These are phyloP conservation scores for Ormyrus rosae DNA, from an alignment of 2,888 invertebrate genomes.

Conservation along the genomic window DNA sequence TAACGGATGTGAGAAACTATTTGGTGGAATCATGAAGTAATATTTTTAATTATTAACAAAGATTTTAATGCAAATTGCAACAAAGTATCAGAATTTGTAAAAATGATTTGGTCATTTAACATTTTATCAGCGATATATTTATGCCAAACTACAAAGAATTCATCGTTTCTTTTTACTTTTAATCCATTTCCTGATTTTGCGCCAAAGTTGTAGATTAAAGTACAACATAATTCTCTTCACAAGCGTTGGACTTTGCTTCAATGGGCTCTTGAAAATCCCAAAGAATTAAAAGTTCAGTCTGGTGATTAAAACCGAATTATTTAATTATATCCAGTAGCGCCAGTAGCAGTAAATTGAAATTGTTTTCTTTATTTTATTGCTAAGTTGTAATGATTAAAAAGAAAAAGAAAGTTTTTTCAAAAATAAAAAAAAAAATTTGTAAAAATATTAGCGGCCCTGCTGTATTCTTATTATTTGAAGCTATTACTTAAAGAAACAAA, in stretches of 20 bases:
- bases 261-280: background rate
- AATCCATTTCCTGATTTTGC: background rate
- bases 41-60: background rate
- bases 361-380: no score
- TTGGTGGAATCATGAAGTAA: conserved; percentile 13
- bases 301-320: background rate
- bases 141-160: background rate
- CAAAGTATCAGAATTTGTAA: background rate
- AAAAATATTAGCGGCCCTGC: no score
- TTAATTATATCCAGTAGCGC: background rate
- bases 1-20: background rate
- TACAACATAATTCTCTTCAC: no score
- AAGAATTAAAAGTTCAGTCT: background rate
- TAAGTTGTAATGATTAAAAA: no score
- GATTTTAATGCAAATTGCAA: background rate
- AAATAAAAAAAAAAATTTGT: no score
- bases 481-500: no score
- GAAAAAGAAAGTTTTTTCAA: no score
- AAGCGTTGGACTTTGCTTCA: background rate
- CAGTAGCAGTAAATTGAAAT: no score
- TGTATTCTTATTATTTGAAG: no score
- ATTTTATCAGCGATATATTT: conserved; percentile 8
- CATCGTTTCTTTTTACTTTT: background rate
- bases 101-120: background rate
- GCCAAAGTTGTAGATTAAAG: background rate